These are phyloP conservation scores for Brotogeris chrysoptera DNA, from an alignment of 2,797 vertebrate species.

Conservation along the genomic window DNA sequence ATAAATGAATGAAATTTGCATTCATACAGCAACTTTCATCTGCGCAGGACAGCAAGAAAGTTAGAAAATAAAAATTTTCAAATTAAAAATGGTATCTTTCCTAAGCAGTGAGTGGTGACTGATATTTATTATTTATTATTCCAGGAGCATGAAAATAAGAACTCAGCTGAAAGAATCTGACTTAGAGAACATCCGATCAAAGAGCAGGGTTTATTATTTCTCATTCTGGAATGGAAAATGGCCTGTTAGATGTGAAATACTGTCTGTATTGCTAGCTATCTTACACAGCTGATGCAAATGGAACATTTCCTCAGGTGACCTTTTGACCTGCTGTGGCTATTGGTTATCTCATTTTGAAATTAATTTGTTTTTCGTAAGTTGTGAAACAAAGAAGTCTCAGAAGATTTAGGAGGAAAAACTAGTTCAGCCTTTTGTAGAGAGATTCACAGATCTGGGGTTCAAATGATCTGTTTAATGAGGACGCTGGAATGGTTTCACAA, in stretches of 20 bases:
- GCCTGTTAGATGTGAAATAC: background rate
- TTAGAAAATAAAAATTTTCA: background rate
- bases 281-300: background rate
- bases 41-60: background rate
- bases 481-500: background rate
- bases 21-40: background rate
- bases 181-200: background rate
- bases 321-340: background rate
- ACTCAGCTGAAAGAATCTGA: background rate
- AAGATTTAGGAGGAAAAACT: background rate
- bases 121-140: slow-evolving; percentile 11
- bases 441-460: background rate
- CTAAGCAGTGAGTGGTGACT: background rate
- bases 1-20: slow-evolving; percentile 50
- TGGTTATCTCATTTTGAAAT: background rate
- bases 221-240: background rate
- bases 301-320: background rate
- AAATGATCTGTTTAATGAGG: background rate
- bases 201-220: background rate
- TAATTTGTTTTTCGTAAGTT: background rate
- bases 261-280: background rate
- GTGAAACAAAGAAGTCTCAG: background rate
- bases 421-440: background rate
- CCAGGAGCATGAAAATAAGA: background rate
- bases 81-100: background rate